A percentile compares a stretch with the other conserved stretches of the same genome.
Evolutionary conservation across 2,797 vertebrate genomes (phyloP).

Genomic region (Diglossa cyanea): DNA sequence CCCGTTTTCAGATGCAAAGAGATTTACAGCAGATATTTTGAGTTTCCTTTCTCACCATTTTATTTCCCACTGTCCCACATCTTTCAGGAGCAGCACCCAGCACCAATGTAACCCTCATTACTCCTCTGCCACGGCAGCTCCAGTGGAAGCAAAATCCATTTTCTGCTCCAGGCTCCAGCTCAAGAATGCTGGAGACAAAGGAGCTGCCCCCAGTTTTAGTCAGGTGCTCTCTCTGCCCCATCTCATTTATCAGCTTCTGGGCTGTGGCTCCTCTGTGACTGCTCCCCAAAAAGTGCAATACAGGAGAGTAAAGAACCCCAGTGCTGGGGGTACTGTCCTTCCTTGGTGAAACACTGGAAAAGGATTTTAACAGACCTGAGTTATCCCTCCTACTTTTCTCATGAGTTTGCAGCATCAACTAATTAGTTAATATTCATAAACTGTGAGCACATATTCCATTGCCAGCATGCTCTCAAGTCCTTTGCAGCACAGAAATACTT

Average conservation of each 20-base stretch:
- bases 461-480: not conserved
- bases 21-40: not conserved
- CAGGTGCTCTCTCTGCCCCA: not conserved
- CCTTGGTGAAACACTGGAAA: not conserved
- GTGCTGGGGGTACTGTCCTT: not conserved
- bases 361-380: not conserved
- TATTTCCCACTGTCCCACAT: not conserved
- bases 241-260: not conserved
- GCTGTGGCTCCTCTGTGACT: not conserved
- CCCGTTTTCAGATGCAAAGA: not conserved
- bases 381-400: not conserved
- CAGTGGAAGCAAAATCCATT: not conserved
- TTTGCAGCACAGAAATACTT: not conserved
- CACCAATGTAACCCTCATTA: rapidly evolving
- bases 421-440: not conserved
- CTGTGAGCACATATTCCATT: not conserved
- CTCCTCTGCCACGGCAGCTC: not conserved
- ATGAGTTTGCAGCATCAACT: not conserved
- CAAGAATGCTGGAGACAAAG: not conserved
- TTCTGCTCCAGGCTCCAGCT: not conserved
- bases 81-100: not conserved
- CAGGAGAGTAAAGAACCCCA: not conserved
- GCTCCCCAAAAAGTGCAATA: not conserved
- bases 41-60: not conserved
- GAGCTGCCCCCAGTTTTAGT: not conserved